Conservation (phyloP, 1,140 invertebrate species). For the Drosophila ambigua region DNA sequence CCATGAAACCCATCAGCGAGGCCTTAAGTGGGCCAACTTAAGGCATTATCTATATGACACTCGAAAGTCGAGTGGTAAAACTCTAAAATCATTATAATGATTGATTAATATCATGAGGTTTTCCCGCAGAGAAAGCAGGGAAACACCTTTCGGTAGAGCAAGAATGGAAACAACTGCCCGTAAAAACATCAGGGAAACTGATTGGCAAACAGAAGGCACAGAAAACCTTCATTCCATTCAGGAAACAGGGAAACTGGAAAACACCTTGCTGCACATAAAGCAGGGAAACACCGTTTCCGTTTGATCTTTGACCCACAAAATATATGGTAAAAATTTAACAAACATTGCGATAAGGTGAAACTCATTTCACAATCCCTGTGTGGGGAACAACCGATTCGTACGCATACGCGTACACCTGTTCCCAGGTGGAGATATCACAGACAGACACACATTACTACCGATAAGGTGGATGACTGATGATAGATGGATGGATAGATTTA, state of each 20-base stretch:
- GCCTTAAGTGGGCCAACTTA: constrained; percentile 12
- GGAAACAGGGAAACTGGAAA: background rate
- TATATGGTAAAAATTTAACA: constrained; percentile 23
- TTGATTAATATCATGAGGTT: constrained; percentile 20
- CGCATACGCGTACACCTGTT: too few relatives aligned
- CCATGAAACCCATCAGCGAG: constrained; percentile 9
- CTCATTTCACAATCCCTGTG: constrained; percentile 32
- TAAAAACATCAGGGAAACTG: background rate
- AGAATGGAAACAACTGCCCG: constrained; percentile 3
- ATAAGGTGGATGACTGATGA: constrained; percentile 49
- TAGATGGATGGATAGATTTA: constrained; percentile 44
- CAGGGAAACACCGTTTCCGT: constrained; percentile 8
- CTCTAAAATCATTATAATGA: constrained; percentile 8
- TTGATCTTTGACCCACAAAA: constrained; percentile 30
- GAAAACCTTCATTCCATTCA: too few relatives aligned
- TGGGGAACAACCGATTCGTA: background rate
- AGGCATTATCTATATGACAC: constrained; percentile 31
- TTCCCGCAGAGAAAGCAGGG: background rate
- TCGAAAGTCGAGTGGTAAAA: constrained; percentile 4
- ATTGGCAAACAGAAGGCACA: too few relatives aligned
- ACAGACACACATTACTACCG: constrained; percentile 3
- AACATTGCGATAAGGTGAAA: constrained; percentile 37
- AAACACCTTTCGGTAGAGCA: constrained; percentile 3
- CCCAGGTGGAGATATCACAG: constrained; percentile 21
- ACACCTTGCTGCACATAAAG: background rate